phyloP scores from a whole-genome alignment of 2,888 invertebrate species.

The Phalera bucephala region DNA sequence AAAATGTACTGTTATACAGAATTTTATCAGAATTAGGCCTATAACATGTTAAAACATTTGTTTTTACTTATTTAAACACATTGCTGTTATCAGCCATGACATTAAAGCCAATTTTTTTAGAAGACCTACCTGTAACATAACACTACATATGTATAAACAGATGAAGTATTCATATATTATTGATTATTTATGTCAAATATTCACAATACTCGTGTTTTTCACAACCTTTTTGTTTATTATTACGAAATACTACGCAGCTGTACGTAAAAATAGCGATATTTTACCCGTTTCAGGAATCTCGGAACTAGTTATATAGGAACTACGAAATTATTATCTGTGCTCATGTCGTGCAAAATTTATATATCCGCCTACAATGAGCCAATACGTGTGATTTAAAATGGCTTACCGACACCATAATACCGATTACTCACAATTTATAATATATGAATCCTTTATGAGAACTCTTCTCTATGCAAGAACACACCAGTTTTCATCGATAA shows the following conservation, averaged over 20 bases:
- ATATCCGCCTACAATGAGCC: not conserved
- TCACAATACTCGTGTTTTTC: too few relatives aligned
- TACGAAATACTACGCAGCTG: too few relatives aligned
- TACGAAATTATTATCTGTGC: slow-evolving; percentile 7
- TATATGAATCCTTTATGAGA: slow-evolving; percentile 25
- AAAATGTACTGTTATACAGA: not conserved
- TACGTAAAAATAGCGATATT: too few relatives aligned
- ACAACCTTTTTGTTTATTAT: too few relatives aligned
- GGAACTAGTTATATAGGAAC: not conserved
- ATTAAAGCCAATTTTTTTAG: slow-evolving; percentile 8
- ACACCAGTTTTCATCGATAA: slow-evolving; percentile 41
- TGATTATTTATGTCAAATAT: not conserved
- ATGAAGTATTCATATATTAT: slow-evolving; percentile 17
- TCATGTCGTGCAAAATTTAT: slow-evolving; percentile 1
- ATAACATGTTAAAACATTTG: not conserved
- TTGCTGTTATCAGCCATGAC: slow-evolving; percentile 5
- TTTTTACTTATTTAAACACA: too few relatives aligned
- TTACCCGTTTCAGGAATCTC: too few relatives aligned
- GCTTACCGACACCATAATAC: slow-evolving; percentile 14
- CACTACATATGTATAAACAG: slow-evolving; percentile 7
- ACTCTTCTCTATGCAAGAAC: slow-evolving; percentile 29
- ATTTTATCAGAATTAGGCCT: not conserved
- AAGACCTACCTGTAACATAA: slow-evolving; percentile 18
- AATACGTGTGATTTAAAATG: slow-evolving; percentile 14
- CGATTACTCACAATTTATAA: slow-evolving; percentile 30